phyloP scores from a whole-genome alignment of 2,113 vertebrate species.

The Clarias magur region DNA sequence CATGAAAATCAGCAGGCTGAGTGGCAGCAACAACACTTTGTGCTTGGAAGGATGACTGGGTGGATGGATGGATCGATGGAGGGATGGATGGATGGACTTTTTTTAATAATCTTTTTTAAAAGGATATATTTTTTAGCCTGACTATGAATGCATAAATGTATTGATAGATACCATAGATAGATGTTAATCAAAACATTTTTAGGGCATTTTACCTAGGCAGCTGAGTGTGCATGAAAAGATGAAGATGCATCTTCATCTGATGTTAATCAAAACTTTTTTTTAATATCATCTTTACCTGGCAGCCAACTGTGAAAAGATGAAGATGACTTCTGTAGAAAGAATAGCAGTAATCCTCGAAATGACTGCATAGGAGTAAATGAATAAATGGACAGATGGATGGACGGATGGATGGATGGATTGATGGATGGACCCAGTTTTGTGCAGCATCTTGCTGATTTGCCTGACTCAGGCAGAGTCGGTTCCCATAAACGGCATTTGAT shows the following conservation, averaged over 20 bases:
- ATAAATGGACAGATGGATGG: neutral
- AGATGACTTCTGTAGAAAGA: neutral
- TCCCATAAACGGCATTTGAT: neutral
- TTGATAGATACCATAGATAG: neutral
- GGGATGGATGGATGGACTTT: neutral
- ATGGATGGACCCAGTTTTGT: neutral
- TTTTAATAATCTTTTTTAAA: no score
- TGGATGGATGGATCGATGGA: neutral
- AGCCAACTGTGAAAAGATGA: no score
- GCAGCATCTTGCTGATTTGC: neutral
- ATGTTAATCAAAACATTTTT: neutral
- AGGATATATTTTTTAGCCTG: no score
- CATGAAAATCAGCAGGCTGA: neutral
- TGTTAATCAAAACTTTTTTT: neutral
- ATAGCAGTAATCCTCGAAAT: neutral
- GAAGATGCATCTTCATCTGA: no score
- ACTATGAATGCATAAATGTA: neutral
- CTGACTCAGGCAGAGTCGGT: neutral
- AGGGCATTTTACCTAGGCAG: neutral
- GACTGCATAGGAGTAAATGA: neutral
- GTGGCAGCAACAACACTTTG: neutral
- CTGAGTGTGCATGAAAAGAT: no score
- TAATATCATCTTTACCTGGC: neutral
- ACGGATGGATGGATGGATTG: neutral
- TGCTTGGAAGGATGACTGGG: neutral